phyloP scores from a whole-genome alignment of 1,140 invertebrate genomes.

The Laodelphax striatellus region DNA sequence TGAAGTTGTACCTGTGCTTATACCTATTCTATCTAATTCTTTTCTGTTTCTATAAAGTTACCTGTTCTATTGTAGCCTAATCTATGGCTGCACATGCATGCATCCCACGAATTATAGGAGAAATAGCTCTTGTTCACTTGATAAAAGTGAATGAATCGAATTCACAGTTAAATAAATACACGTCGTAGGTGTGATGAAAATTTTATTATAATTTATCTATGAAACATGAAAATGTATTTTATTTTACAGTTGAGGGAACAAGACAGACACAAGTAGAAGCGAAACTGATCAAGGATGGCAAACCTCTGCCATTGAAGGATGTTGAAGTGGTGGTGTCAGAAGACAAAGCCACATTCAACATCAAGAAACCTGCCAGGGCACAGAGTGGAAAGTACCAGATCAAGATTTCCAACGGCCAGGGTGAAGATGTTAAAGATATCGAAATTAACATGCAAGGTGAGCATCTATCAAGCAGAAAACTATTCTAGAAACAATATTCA shows the following conservation, averaged over 20 bases:
- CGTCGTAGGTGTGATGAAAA: no score
- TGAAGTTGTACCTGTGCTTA: no score
- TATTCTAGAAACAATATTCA: not conserved
- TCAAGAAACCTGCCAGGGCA: constrained; percentile 77
- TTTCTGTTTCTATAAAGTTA: no score
- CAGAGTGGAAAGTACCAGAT: constrained; percentile 75
- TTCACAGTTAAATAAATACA: no score
- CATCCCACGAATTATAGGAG: no score
- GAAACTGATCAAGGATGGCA: constrained; percentile 80
- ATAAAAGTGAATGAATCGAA: no score
- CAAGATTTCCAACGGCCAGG: constrained; percentile 74
- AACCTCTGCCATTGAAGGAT: constrained; percentile 72
- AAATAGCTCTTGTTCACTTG: no score
- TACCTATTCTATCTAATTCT: no score
- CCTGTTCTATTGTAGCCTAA: no score
- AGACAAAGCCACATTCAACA: constrained; percentile 78
- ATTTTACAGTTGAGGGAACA: constrained; percentile 64
- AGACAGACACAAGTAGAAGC: constrained; percentile 75
- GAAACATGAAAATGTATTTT: not conserved
- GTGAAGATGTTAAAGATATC: constrained; percentile 73
- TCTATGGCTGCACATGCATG: no score
- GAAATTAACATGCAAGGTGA: constrained; percentile 74
- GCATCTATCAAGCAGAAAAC: not conserved
- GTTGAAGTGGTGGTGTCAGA: constrained; percentile 80
- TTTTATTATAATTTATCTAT: not conserved